Evolutionary conservation across 1,140 invertebrate species (phyloP).

Genomic region (Hypsibius dujardini): DNA sequence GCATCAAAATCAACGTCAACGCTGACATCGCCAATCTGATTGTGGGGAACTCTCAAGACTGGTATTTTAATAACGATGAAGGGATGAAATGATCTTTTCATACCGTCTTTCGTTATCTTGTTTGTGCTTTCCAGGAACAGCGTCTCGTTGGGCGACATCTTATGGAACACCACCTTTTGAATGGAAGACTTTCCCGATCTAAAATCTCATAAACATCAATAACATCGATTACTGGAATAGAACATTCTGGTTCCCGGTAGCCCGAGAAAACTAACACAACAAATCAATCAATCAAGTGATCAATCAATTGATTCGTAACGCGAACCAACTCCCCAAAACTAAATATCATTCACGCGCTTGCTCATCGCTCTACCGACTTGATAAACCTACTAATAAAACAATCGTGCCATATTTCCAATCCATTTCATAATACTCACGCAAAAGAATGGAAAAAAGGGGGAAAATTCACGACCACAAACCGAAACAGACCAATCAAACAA

Average conservation of each 20-base stretch:
- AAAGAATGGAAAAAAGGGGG: too few species aligned
- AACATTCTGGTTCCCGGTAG: too few species aligned
- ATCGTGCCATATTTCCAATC: background rate
- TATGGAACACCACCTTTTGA: conserved; percentile 98
- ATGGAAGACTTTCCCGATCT: conserved; percentile 99
- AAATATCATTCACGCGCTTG: background rate
- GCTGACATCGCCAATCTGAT: too few species aligned
- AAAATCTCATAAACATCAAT: conserved; percentile 28
- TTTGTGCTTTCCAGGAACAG: conserved; percentile 96
- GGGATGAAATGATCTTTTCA: conserved; percentile 20
- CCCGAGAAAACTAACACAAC: background rate
- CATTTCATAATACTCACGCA: too few species aligned
- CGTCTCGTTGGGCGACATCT: conserved; percentile 99
- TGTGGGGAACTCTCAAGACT: too few species aligned
- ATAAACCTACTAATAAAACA: background rate
- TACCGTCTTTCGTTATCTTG: conserved; percentile 91
- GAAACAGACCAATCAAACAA: too few species aligned
- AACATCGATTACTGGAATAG: background rate
- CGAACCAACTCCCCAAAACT: background rate
- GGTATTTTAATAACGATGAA: too few species aligned
- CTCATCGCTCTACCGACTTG: background rate
- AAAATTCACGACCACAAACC: too few species aligned
- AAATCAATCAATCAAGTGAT: background rate
- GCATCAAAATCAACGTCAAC: too few species aligned
- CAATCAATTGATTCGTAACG: too few species aligned